These are phyloP conservation scores for Elysia crispata DNA, from an alignment of 2,888 invertebrate genomes.

Conservation along the genomic window DNA sequence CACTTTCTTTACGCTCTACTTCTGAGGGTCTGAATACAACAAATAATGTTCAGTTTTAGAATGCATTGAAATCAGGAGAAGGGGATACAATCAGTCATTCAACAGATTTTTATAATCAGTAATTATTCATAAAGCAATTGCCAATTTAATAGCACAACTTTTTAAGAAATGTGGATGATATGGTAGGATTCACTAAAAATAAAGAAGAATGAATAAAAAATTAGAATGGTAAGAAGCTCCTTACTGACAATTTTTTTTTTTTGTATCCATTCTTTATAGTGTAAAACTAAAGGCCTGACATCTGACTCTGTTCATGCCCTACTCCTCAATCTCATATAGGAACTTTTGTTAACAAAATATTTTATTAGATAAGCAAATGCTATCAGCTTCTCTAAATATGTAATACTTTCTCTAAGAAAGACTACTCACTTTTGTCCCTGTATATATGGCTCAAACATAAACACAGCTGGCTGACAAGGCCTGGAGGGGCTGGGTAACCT, in stretches of 20 bases:
- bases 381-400: too few species aligned
- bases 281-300: too few species aligned
- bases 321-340: too few species aligned
- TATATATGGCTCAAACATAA: constrained; percentile 76
- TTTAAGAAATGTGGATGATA: background rate
- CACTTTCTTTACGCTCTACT: constrained; percentile 64
- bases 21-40: constrained; percentile 18
- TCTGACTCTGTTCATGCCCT: too few species aligned
- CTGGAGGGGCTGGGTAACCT: constrained; percentile 72
- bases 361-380: background rate
- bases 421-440: constrained; percentile 57
- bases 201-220: too few species aligned
- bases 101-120: background rate
- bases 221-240: too few species aligned
- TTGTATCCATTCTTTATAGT: too few species aligned
- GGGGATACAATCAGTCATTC: background rate
- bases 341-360: constrained; percentile 1
- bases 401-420: too few species aligned
- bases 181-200: background rate
- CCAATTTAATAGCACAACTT: too few species aligned
- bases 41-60: background rate
- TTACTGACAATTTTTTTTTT: too few species aligned
- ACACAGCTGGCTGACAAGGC: constrained; percentile 65
- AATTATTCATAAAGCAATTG: too few species aligned
- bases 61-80: background rate